phyloP scores from a whole-genome alignment of 2,797 vertebrate genomes.

The Momotus momota region DNA sequence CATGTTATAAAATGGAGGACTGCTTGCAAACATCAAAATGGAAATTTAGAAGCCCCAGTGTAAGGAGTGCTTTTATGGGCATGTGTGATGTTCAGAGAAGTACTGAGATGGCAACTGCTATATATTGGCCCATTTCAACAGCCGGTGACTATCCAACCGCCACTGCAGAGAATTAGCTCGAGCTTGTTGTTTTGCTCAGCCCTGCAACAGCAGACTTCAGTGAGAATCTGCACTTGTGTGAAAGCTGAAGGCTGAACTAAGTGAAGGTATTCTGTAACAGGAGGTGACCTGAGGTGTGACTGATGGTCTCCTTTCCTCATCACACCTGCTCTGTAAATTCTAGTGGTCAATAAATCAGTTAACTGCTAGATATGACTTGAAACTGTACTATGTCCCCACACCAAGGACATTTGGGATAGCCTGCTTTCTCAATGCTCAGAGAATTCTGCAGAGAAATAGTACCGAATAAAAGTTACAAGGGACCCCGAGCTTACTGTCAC shows the following conservation, averaged over 20 bases:
- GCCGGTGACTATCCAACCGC: background rate
- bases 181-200: background rate
- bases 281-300: background rate
- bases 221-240: background rate
- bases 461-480: background rate
- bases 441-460: background rate
- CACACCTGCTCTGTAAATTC: background rate
- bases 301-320: background rate
- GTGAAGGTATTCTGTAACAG: background rate
- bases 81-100: background rate
- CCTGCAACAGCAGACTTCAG: background rate
- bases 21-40: background rate
- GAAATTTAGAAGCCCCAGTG: background rate
- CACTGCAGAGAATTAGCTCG: background rate
- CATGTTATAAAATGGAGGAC: background rate
- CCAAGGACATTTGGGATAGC: background rate
- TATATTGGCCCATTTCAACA: background rate
- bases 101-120: background rate
- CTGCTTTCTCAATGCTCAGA: background rate
- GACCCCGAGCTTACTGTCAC: fast-evolving
- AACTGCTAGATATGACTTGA: background rate
- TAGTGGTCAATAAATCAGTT: background rate
- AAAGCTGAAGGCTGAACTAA: background rate
- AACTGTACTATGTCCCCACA: background rate
- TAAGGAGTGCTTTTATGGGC: background rate